Evolutionary conservation across 2,888 invertebrate species (phyloP).

Genomic region (Slavum lentiscoides): DNA sequence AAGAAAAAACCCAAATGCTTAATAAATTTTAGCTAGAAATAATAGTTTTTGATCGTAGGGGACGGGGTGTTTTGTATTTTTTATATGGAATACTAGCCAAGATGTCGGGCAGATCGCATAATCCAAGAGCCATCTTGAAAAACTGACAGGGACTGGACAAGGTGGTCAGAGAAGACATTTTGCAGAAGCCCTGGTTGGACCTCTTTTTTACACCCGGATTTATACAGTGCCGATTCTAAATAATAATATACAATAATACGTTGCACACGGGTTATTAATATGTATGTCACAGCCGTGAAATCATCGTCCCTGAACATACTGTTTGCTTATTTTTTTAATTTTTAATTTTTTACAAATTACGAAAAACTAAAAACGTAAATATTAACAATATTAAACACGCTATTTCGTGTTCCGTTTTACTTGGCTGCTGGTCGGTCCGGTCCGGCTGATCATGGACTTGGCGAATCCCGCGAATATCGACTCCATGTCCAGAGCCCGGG

Average conservation of each 20-base stretch:
- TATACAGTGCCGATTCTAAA: constrained; percentile 49
- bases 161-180: constrained; percentile 51
- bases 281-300: not conserved
- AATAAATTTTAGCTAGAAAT: constrained; percentile 22
- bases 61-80: not conserved
- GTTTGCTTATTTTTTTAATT: too few relatives aligned
- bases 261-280: constrained; percentile 40
- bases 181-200: constrained; percentile 48
- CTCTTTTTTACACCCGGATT: constrained; percentile 48
- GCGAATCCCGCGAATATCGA: constrained; percentile 42
- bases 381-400: not conserved
- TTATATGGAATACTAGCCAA: constrained; percentile 50
- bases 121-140: constrained; percentile 51
- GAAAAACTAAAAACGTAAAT: not conserved
- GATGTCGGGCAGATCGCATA: constrained; percentile 51
- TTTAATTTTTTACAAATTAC: not conserved
- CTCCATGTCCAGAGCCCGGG: constrained; percentile 19
- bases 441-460: constrained; percentile 42
- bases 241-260: constrained; percentile 45
- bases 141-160: constrained; percentile 50
- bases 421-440: constrained; percentile 42
- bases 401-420: constrained; percentile 11
- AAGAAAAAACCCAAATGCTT: constrained; percentile 15
- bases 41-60: constrained; percentile 1
- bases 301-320: not conserved